Evolutionary conservation across 2,113 vertebrate species (phyloP), one percentile per base, ranked within the genome.

Genomic region (Rhegmatorhina hoffmannsi): DNA sequence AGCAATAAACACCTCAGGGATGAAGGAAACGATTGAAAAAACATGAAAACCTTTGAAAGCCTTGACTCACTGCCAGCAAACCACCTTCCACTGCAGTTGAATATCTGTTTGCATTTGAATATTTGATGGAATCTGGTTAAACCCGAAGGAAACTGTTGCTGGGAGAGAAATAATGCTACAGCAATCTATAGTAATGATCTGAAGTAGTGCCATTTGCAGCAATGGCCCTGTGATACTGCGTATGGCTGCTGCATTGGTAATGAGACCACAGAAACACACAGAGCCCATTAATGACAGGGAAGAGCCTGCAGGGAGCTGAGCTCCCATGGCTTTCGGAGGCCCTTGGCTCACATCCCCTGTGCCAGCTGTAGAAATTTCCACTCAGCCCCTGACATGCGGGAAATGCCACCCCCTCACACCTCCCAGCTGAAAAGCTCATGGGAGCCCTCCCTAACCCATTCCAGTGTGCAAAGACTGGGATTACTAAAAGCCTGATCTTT

Each of bases 161-260:
- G 82, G 50, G 91, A 83, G 91, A 88, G 84, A 81, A 86, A 89
- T 91, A 76, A 85, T 11, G 38, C 31, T 46, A 4, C 0, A 0
- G 38, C 92, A 93, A 88, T 94, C 93, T 86, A 20, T 74, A 63
- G 83, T 86, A 94, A 94, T 52, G 88, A 93, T 78, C 64, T 52
- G 17, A 86, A 85, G 79, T 4, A 33, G 75, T 67, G 82, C 85
- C 90, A n/a, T 94, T 94, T 77, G 73, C 68, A 75, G 75, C 63
- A 47, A 56, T 31, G 70, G 72, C 63, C 38, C n/a, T 43, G 38
- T 38, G 34, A 50, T 36, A 10, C 56, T 40, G 62, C 3, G 1
- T 34, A 40, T 74, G 14, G 7, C 91, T 90, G 79, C 87, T 13
- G 13, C 44, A 3, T 64, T 36, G 82, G 21, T 94, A 90, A 96